Base-by-base conservation (phyloP, 2,113 vertebrate species). In the Clarias magur region DNA sequence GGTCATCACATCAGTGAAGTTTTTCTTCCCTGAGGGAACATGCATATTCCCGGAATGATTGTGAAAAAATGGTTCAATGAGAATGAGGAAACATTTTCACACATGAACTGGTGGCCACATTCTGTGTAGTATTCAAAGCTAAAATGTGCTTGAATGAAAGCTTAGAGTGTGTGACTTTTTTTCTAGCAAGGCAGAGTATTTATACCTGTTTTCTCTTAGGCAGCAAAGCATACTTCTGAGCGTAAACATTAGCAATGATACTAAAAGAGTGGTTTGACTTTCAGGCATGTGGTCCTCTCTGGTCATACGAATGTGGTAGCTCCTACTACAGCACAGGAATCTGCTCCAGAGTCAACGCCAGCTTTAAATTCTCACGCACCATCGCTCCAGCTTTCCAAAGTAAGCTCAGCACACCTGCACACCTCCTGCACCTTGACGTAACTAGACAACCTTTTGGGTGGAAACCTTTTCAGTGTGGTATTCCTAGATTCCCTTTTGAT, bases 221-320 rank as follows among this genome's bases (percentile, higher is more conserved):
- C 27, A 80, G 78, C 56, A 57, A 30, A 21, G 6, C 73, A 27
- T 54, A 59, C 60, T 60, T 75, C 27, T 86, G 70, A 53, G 56
- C 56, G 12, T 62, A 85, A n/a, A 10, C 48, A 38, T 60, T 17
- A 23, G 56, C 19, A 60, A 17, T 27, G 4, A 21, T 23, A 80
- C 59, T 85, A 19, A 80, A 60, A 8, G 19, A 16, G 21, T 3
- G 19, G 15, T 65, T 34, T 63, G 60, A 21, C 42, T 84, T 87
- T 1, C 92, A 99, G 98, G 96, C 97, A 79, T 99, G 98, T 90
- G 98, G 98, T 85, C 98, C 98, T 0, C 97, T 99, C 83, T 99
- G 98, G 98, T 97, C 98, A 19, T 97, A 99, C 0, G 98, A 99
- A 90, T 99, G 98, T 21, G 98, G 98, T 27, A 99, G 97, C 88